Percentiles rank a stretch among this genome's conserved stretches.
phyloP scores from a whole-genome alignment of 2,888 invertebrate genomes.

The Fabriciana adippe region DNA sequence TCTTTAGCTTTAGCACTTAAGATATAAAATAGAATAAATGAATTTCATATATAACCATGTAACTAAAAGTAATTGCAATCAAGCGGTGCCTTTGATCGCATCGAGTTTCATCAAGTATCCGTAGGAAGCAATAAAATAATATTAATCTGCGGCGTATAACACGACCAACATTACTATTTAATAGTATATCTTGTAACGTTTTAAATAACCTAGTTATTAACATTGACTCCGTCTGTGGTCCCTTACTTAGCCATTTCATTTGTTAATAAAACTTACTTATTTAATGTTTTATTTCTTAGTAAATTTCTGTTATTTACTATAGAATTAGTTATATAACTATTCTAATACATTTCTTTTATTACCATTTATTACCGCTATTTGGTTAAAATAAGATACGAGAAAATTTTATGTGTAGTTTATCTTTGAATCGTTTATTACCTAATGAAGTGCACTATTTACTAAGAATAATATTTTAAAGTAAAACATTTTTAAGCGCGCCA shows the following conservation, averaged over 20 bases:
- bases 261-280: too few species aligned
- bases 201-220: constrained; percentile 6
- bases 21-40: constrained; percentile 9
- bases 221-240: neutral
- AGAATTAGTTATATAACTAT: too few species aligned
- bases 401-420: too few species aligned
- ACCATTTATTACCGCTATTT: too few species aligned
- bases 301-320: too few species aligned
- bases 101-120: constrained; percentile 39
- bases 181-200: constrained; percentile 25
- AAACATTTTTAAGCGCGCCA: too few species aligned
- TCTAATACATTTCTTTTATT: too few species aligned
- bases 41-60: constrained; percentile 9
- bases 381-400: too few species aligned
- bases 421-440: too few species aligned
- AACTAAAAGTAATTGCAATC: constrained; percentile 40
- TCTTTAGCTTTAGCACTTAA: constrained; percentile 5
- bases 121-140: constrained; percentile 45
- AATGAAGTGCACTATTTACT: too few species aligned
- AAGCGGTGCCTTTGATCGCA: constrained; percentile 42
- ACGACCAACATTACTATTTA: constrained; percentile 25
- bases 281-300: too few species aligned
- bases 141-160: constrained; percentile 39
- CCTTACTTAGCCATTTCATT: neutral
- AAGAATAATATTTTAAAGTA: too few species aligned